Percentiles rank a stretch among this genome's conserved stretches.
These are phyloP conservation scores for Tauraco hartlaubi DNA, from an alignment of 2,797 vertebrate genomes.

Conservation along the genomic window DNA sequence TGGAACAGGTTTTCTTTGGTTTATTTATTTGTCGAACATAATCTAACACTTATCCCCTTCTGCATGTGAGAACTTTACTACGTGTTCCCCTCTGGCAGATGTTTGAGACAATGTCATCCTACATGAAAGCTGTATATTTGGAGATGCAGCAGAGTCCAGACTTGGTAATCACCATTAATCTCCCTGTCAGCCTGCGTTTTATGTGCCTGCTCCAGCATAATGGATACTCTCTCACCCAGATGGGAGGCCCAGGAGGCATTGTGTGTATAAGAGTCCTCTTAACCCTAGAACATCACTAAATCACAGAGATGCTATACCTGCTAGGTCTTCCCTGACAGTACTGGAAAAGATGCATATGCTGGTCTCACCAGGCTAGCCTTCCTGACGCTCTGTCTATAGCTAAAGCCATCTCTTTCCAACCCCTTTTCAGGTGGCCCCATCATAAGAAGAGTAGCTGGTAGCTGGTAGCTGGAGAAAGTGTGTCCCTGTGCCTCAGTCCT, in stretches of 20 bases:
- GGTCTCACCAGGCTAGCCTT: not conserved
- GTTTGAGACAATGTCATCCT: slow-evolving; percentile 46
- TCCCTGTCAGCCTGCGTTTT: slow-evolving; percentile 49
- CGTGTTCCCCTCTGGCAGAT: slow-evolving; percentile 49
- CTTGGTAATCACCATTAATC: slow-evolving; percentile 43
- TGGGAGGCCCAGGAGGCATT: slow-evolving; percentile 29
- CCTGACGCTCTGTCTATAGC: not conserved
- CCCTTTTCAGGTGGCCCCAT: not conserved
- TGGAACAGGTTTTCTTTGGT: slow-evolving; percentile 38
- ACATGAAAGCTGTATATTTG: slow-evolving; percentile 44
- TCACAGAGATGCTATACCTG: not conserved
- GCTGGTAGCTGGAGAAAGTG: not conserved
- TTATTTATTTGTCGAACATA: slow-evolving; percentile 50
- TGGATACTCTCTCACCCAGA: not conserved
- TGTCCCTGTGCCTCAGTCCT: not conserved
- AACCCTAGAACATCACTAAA: slow-evolving; percentile 13
- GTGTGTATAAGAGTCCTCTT: not conserved
- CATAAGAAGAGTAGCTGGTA: not conserved
- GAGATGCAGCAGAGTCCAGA: not conserved
- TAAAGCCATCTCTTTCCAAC: not conserved
- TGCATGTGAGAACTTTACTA: slow-evolving; percentile 40
- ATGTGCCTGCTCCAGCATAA: slow-evolving; percentile 21
- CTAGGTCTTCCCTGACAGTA: not conserved
- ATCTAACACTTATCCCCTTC: not conserved
- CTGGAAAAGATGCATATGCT: not conserved